A percentile compares a stretch with the other conserved stretches of the same genome.
Evolutionary conservation across 2,797 vertebrate species (phyloP).

Genomic region (Balearica regulorum): DNA sequence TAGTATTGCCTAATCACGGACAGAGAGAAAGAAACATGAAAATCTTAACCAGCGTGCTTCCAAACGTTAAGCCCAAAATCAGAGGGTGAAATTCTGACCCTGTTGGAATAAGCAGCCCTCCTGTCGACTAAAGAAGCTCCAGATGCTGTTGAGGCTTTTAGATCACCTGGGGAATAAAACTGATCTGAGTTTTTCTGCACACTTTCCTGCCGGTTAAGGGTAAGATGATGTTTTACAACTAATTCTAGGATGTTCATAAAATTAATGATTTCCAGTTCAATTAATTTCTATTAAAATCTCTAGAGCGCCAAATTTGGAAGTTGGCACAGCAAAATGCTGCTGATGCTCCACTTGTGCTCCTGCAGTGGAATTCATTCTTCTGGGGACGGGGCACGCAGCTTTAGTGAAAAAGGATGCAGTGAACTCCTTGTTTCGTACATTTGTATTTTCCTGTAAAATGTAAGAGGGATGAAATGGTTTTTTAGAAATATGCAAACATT

Average conservation of each 20-base stretch:
- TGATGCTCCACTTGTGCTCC: background rate
- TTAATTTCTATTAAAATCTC: background rate
- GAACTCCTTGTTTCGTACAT: background rate
- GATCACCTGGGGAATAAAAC: background rate
- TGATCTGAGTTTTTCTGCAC: background rate
- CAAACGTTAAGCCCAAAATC: background rate
- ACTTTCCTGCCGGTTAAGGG: background rate
- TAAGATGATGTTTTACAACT: background rate
- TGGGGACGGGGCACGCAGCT: accelerated
- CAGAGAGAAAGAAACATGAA: background rate
- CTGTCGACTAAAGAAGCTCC: accelerated
- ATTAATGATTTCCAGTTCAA: background rate
- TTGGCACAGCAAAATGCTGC: background rate
- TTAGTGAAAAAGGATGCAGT: background rate
- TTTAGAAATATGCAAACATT: background rate
- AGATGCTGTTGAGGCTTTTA: background rate
- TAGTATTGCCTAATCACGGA: background rate
- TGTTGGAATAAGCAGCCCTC: background rate
- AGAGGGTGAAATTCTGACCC: background rate
- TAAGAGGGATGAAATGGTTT: background rate
- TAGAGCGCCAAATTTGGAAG: background rate
- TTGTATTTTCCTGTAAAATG: background rate
- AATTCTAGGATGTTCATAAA: background rate
- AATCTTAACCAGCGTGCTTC: background rate
- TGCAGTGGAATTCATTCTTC: background rate